phyloP scores from a whole-genome alignment of 2,797 vertebrate genomes.

The Phoxinus dragarum region DNA sequence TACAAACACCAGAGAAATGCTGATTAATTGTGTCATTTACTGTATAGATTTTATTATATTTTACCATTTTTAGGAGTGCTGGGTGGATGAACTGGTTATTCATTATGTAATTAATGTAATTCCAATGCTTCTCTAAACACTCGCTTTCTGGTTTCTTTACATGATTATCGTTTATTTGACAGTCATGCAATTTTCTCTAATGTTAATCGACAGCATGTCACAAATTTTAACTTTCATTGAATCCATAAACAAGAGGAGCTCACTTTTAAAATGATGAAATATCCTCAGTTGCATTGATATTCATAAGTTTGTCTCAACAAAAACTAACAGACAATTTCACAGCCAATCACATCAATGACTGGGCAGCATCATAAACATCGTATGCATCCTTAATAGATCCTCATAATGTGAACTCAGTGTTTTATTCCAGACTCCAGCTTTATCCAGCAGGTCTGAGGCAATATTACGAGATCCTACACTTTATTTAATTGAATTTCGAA shows the following conservation, averaged over 20 bases:
- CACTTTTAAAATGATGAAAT: not conserved
- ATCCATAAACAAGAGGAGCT: not conserved
- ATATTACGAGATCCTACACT: not conserved
- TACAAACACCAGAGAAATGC: not conserved
- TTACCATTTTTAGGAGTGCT: not conserved
- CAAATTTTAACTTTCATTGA: not conserved
- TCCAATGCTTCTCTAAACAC: not conserved
- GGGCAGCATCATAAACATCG: not conserved
- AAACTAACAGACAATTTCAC: not conserved
- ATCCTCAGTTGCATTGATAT: not conserved
- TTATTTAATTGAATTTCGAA: constrained; percentile 12
- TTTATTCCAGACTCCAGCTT: not conserved
- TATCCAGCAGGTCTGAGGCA: not conserved
- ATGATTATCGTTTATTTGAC: not conserved
- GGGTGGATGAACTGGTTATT: not conserved
- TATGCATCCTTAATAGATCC: not conserved
- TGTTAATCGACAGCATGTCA: not conserved
- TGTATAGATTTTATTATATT: too few species aligned
- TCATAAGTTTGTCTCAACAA: not conserved
- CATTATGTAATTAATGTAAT: too few species aligned
- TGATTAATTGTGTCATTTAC: not conserved
- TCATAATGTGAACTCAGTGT: not conserved
- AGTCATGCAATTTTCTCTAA: not conserved
- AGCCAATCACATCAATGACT: not conserved
- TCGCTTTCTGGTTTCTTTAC: not conserved